Evolutionary conservation across 35 echinoderm and acorn worm species (phyloP), one percentile per base, ranked within the genome.

Genomic region (Anneissia japonica): DNA sequence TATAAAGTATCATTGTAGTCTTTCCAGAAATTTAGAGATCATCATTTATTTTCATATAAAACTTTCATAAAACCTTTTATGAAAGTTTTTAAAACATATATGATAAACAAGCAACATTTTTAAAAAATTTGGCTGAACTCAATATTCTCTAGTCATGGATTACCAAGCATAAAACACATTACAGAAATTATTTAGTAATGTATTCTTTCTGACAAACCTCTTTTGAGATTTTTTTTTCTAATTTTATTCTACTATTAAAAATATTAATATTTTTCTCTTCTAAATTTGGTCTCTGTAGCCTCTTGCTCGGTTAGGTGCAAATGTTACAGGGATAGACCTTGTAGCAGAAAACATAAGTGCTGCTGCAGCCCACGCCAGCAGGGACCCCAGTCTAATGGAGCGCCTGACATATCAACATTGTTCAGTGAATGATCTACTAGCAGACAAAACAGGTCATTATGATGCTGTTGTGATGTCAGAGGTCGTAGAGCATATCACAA

Each of bases 401-500:
- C 85, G 81, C 73, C 43, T 99, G 9, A 89, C 83, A 36, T 99
- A 99, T 37, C 87, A 89, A 32, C 88, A 86, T 88, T 76, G 79
- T 34, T 88, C 96, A 43, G 87, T 83, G 31, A 86, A 93, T 38
- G 96, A 99, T 72, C 74, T 99, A 14, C 26, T 93, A 16, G 30
- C 32, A 32, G 91, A 82, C 32, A 84, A 94, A 31, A 56, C 37
- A 37, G 92, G 86, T 35, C 37, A 13, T 21, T 99, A 87, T 94
- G 96, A 99, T 87, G 96, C 86, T 37, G 89, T 99, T 26, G 92
- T 99, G 30, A 84, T 89, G 23, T 94, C 96, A 32, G 96, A 99
- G 81, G 96, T 99, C 30, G 34, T 99, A 12, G 96, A 99, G 74
- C 96, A 99, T 87, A 92, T 99, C 31, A 87, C 35, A 17, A 77